A percentile compares a stretch with the other conserved stretches of the same genome.
phyloP scores from a whole-genome alignment of 2,797 vertebrate genomes.

The Delichon dasypus region DNA sequence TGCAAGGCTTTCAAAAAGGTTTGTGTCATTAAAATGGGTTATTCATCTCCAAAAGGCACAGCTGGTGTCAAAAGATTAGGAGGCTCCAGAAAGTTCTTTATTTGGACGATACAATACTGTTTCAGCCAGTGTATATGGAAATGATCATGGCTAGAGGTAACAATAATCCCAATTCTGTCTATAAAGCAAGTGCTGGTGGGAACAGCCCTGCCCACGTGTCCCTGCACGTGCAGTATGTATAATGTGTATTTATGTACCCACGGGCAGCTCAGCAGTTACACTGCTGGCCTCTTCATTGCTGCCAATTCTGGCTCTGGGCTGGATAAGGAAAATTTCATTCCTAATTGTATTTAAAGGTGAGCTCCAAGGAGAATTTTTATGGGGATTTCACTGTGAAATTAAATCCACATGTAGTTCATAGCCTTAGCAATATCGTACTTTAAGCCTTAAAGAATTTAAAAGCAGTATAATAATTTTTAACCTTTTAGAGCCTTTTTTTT shows the following conservation, averaged over 20 bases:
- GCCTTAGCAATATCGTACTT: neutral
- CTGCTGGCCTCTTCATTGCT: neutral
- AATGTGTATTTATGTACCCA: fast-evolving
- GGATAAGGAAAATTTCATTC: neutral
- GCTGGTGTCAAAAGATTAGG: neutral
- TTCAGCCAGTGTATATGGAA: neutral
- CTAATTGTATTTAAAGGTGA: neutral
- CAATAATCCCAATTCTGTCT: neutral
- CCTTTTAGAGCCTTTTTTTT: neutral
- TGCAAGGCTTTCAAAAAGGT: neutral
- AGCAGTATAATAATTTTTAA: neutral
- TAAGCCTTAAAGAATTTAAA: neutral
- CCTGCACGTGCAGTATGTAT: fast-evolving
- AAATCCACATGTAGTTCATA: neutral
- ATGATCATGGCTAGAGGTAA: neutral
- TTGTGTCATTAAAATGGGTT: neutral
- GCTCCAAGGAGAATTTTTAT: neutral
- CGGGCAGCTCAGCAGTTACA: fast-evolving
- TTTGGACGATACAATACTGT: neutral
- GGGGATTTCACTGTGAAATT: neutral
- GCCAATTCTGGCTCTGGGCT: neutral
- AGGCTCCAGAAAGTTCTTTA: neutral
- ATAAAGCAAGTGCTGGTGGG: neutral
- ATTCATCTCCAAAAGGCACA: neutral
- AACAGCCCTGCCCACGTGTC: neutral